These are phyloP conservation scores for Masnerella sp. DNA, from an alignment of 2,888 invertebrate species.

Conservation along the genomic window DNA sequence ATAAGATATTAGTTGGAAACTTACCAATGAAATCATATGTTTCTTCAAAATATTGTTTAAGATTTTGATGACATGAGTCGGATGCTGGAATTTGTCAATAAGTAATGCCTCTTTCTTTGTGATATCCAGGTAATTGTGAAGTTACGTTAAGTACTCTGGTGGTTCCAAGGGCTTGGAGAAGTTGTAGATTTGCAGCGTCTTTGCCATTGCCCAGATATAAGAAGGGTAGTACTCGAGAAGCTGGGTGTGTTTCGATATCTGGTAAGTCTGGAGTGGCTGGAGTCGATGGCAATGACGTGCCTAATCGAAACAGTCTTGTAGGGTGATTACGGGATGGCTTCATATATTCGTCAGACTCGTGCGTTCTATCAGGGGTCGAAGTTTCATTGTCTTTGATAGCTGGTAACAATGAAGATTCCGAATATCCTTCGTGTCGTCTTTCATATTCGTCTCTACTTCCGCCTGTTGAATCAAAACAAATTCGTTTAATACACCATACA, in stretches of 20 bases:
- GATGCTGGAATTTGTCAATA: slow-evolving; percentile 90
- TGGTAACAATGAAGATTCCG: slow-evolving; percentile 83
- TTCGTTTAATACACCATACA: no score
- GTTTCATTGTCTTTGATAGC: slow-evolving; percentile 57
- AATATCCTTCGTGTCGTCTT: slow-evolving; percentile 86
- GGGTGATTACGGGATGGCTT: slow-evolving; percentile 72
- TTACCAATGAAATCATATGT: slow-evolving; percentile 92
- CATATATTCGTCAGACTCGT: slow-evolving; percentile 77
- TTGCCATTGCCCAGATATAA: slow-evolving; percentile 89
- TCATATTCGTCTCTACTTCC: no score
- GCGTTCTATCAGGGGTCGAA: slow-evolving; percentile 65
- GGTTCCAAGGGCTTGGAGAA: slow-evolving; percentile 83
- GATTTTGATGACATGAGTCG: slow-evolving; percentile 90
- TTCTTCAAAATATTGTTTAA: slow-evolving; percentile 92
- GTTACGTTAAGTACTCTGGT: slow-evolving; percentile 90
- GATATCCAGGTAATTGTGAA: slow-evolving; percentile 85
- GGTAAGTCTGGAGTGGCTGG: slow-evolving; percentile 74
- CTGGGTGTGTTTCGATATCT: slow-evolving; percentile 86
- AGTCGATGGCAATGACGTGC: slow-evolving; percentile 55
- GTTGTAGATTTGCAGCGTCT: slow-evolving; percentile 86
- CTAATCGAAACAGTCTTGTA: slow-evolving; percentile 66
- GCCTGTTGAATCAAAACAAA: no score
- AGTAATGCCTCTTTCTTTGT: slow-evolving; percentile 82
- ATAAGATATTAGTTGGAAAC: no score
- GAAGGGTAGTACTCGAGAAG: slow-evolving; percentile 88